Evolutionary conservation across 2,888 invertebrate genomes (phyloP).

Genomic region (Schizotus pectinicornis): DNA sequence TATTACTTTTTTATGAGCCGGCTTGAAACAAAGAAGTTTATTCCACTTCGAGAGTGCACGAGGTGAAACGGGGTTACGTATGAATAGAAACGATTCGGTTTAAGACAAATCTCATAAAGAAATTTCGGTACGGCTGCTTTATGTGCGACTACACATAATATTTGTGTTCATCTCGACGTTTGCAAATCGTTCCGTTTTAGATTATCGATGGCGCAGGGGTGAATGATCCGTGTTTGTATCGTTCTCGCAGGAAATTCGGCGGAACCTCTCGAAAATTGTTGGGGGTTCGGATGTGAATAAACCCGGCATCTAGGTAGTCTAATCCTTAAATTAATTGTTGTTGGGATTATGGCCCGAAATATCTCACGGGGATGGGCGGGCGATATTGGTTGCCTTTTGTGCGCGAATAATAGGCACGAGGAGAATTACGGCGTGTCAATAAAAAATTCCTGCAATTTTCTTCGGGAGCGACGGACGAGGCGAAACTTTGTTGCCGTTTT

Average conservation of each 20-base stretch:
- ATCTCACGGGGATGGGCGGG: slow-evolving; percentile 6
- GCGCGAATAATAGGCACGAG: background rate
- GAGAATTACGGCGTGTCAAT: slow-evolving; percentile 3
- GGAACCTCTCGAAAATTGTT: no score
- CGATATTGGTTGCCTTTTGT: slow-evolving; percentile 5
- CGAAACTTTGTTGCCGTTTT: no score
- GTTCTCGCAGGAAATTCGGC: no score
- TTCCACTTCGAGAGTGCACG: slow-evolving; percentile 27
- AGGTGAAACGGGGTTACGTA: slow-evolving; percentile 24
- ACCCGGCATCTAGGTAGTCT: slow-evolving; percentile 1
- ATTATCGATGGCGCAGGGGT: no score
- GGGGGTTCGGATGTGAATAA: background rate
- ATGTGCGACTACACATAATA: background rate
- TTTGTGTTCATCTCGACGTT: background rate
- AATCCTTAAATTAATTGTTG: slow-evolving; percentile 16
- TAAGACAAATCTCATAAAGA: slow-evolving; percentile 15
- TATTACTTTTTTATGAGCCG: slow-evolving; percentile 41
- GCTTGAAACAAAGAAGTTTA: slow-evolving; percentile 37
- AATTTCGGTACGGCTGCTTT: slow-evolving; percentile 12
- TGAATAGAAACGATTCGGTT: slow-evolving; percentile 22
- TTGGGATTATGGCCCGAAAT: slow-evolving; percentile 14
- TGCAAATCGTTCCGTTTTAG: background rate
- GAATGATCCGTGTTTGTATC: no score
- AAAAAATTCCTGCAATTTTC: slow-evolving; percentile 10
- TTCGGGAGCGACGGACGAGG: background rate